Evolutionary conservation across 2,113 vertebrate genomes (phyloP).

Genomic region (Zosterops pallidus): DNA sequence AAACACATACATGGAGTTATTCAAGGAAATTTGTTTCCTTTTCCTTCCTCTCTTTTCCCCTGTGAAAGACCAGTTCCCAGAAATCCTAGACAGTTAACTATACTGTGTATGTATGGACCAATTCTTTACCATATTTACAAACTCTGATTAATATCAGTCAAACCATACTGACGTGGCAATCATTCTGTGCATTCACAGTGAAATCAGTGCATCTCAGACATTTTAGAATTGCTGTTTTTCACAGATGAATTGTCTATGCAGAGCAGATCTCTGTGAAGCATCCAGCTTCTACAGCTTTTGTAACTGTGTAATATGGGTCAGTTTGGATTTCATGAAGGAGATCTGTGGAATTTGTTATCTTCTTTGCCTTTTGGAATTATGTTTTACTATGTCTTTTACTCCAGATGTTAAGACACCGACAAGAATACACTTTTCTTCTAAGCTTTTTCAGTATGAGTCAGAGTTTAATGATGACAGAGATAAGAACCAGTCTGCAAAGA

Average conservation of each 20-base stretch:
- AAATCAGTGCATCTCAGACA: background rate
- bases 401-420: background rate
- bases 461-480: slow-evolving; percentile 7
- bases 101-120: background rate
- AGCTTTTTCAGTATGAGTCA: background rate
- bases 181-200: background rate
- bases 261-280: background rate
- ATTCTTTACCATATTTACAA: background rate
- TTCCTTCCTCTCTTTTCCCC: background rate
- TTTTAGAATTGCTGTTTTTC: background rate
- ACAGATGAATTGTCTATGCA: background rate
- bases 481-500: background rate
- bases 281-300: background rate
- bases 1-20: background rate
- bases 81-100: background rate
- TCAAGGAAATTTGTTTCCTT: background rate
- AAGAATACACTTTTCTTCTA: background rate
- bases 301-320: background rate
- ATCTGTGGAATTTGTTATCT: background rate
- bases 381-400: background rate
- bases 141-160: background rate
- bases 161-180: background rate
- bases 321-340: background rate
- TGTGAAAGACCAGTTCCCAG: background rate
- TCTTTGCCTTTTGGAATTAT: background rate